phyloP scores from a whole-genome alignment of 2,113 vertebrate species.

The Gadus macrocephalus region DNA sequence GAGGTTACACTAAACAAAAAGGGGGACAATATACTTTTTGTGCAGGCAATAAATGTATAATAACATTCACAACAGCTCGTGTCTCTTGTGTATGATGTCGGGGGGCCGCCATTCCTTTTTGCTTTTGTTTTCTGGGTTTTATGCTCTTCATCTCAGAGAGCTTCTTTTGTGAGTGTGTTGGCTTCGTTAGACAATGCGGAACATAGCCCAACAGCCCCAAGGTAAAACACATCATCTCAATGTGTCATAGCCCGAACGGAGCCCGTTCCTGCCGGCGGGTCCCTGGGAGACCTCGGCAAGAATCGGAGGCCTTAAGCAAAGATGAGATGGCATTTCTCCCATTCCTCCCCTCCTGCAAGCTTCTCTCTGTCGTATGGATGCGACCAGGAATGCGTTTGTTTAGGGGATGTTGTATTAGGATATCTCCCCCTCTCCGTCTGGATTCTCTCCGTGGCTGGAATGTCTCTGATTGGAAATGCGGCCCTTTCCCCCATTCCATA shows the following conservation, averaged over 20 bases:
- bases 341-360: too few species aligned
- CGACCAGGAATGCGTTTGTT: too few species aligned
- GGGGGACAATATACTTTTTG: too few species aligned
- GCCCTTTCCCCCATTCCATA: conserved; percentile 4
- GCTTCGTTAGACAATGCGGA: conserved; percentile 22
- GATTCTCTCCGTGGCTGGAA: conserved; percentile 19
- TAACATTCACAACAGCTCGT: too few species aligned
- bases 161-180: neutral
- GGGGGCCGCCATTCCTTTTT: too few species aligned
- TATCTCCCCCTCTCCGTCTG: conserved; percentile 6
- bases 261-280: conserved; percentile 34
- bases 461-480: conserved; percentile 13
- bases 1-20: too few species aligned
- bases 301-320: conserved; percentile 44
- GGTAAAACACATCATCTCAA: conserved; percentile 58
- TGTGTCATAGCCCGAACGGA: conserved; percentile 49
- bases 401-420: conserved; percentile 13
- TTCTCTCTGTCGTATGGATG: too few species aligned
- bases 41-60: too few species aligned
- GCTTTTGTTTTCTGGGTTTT: too few species aligned
- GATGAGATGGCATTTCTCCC: too few species aligned
- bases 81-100: too few species aligned
- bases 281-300: conserved; percentile 43
- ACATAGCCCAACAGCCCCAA: conserved; percentile 43
- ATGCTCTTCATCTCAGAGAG: too few species aligned